Base-by-base conservation (phyloP, 2,113 vertebrate species). In the Phalacrocorax brasilianus region DNA sequence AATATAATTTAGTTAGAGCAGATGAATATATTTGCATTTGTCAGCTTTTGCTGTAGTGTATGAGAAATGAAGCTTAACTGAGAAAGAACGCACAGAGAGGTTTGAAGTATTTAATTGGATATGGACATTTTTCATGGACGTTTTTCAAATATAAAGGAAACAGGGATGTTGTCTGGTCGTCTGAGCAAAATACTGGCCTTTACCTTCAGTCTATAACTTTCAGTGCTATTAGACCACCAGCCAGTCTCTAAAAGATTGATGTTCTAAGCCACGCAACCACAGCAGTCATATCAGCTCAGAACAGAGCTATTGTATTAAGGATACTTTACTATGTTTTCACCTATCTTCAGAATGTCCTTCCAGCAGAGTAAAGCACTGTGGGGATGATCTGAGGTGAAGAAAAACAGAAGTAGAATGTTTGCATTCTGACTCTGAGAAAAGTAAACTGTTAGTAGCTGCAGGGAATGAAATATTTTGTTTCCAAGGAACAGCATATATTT, bases 391-490 rank as follows among this genome's bases (percentile, higher is more conserved):
- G 32, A 91, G 59, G 14, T 77, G 95, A 96, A 95, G 81, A 74
- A 94, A 95, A 85, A 77, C 79, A 97, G 85, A 67, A 67, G 44
- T 4, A 47, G 42, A 88, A 61, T 95, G 56, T 95, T 89, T 97
- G 71, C 38, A 85, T 86, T 96, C 68, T 91, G 91, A 75, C 88
- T 95, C 71, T 78, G 45, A 93, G 72, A 58, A 92, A 94, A 97
- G 90, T 95, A 94, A 92, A 61, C 84, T 96, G 88, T 76, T 81
- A 94, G 45, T 62, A 79, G 61, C 47, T 85, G 24, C 45, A 68
- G 12, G 70, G 73, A 88, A 86, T 53, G 5, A 67, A 95, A 63
- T 67, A 85, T 62, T 95, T 95, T 88, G 56, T 89, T 96, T 88
- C 70, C 70, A 94, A 88, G 40, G 84, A 94, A 76, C 22, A 80